Evolutionary conservation across 2,797 vertebrate species (phyloP).

Genomic region (Argya squamiceps): DNA sequence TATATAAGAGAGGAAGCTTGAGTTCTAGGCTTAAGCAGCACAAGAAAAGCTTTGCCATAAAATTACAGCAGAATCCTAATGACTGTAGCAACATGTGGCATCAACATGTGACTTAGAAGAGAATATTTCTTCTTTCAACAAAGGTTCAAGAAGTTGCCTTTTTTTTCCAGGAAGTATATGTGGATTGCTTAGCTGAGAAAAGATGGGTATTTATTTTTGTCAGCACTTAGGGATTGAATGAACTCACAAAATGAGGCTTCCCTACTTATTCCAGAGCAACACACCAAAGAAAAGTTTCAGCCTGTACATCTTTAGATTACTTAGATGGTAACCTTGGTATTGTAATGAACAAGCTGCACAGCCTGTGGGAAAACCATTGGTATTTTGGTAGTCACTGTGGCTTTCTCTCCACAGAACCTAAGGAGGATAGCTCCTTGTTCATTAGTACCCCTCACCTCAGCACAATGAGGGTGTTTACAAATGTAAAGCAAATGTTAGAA

Average conservation of each 20-base stretch:
- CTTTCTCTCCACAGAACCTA: neutral
- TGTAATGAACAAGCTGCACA: neutral
- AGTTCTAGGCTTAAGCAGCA: neutral
- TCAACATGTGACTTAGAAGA: neutral
- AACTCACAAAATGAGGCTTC: neutral
- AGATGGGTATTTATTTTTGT: neutral
- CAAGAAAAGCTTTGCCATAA: neutral
- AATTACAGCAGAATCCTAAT: neutral
- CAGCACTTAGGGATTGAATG: neutral
- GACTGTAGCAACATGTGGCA: neutral
- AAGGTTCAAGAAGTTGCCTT: neutral
- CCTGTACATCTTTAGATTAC: neutral
- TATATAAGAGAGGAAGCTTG: neutral
- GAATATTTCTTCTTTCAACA: neutral
- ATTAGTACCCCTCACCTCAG: neutral
- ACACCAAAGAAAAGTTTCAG: constrained; percentile 3
- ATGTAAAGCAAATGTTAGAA: neutral
- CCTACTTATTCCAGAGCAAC: neutral
- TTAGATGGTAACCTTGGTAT: neutral
- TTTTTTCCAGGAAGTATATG: neutral
- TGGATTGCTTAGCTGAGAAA: neutral
- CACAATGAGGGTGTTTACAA: neutral
- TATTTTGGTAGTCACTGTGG: neutral
- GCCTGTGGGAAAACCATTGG: neutral
- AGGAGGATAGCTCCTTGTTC: neutral